Base-by-base conservation (phyloP, 2,113 vertebrate species). In the Eleginops maclovinus region DNA sequence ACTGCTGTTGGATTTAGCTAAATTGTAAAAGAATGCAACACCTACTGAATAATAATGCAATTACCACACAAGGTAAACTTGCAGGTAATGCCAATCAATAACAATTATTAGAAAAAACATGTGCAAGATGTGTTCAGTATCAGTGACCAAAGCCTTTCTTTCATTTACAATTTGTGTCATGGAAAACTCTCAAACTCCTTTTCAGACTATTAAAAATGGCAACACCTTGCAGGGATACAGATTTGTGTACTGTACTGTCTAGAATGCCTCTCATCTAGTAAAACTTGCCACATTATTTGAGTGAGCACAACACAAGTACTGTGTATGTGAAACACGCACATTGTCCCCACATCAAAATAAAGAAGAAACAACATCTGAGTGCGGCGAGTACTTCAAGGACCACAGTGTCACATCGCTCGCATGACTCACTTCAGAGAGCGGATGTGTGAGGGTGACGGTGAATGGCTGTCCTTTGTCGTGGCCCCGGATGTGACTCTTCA, bases 401-500 rank as follows among this genome's bases (percentile, higher is more conserved):
- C 22, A 58, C 1, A 31, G 43, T 46, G 46, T 40, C 36, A 47
- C 21, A 16, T 47, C 61, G 47, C 47, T 47, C 36, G n/a, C 26
- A 16, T 40, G 44, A 91, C 96, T 81, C 55, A 99, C 98, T 95
- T 99, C 98, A 86, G 96, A 96, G 31, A 95, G 92, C 0, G 90
- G 95, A 90, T 94, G 95, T 79, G 86, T 93, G 85, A 96, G 94
- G 89, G 95, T 94, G 79, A 95, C 92, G 40, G 79, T 95, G 85
- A 95, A 97, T 2, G 94, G 66, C 56, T 95, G 93, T 80, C 96
- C 96, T 90, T 97, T 98, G 85, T 98, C 98, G 0, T 99, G 98
- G 87, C 97, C 98, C 72, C 97, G 97, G 93, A 99, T 96, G 92
- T 99, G 97, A 89, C 97, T 99, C 94, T 98, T 99, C 80, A 99